A percentile compares a stretch with the other conserved stretches of the same genome.
Evolutionary conservation across 2,113 vertebrate genomes (phyloP).

Genomic region (Plecotus auritus): DNA sequence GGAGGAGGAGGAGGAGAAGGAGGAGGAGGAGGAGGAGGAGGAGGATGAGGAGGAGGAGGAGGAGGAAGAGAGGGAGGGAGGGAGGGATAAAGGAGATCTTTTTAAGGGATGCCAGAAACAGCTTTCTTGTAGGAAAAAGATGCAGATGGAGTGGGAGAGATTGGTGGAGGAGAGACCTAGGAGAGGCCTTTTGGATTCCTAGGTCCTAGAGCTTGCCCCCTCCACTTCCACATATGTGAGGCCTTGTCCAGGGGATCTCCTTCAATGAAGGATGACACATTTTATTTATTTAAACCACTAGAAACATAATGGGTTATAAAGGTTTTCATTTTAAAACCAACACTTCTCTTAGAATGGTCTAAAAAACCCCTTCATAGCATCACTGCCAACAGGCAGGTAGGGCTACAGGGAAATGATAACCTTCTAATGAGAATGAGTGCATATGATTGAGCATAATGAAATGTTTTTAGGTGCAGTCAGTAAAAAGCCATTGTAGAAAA

Average conservation of each 20-base stretch:
- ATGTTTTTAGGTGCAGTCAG: constrained; percentile 58
- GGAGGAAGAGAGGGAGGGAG: not conserved
- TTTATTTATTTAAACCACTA: constrained; percentile 24
- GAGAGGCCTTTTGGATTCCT: not conserved
- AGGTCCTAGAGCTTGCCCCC: not conserved
- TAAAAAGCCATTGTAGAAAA: constrained; percentile 69
- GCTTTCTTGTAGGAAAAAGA: not conserved
- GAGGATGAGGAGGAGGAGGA: not conserved
- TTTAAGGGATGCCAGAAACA: not conserved
- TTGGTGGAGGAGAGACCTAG: not conserved
- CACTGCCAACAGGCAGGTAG: not conserved
- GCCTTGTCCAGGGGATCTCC: not conserved
- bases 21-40: not conserved
- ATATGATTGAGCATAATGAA: constrained; percentile 60
- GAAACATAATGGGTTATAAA: not conserved
- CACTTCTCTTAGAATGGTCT: not conserved
- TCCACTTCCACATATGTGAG: not conserved
- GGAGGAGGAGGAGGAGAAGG: not conserved
- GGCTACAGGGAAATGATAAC: constrained; percentile 6
- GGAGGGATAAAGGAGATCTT: not conserved
- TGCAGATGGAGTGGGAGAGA: not conserved
- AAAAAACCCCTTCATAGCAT: not conserved
- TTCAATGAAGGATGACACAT: not conserved
- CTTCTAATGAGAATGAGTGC: constrained; percentile 50
- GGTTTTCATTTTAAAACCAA: not conserved